Evolutionary conservation across 1,140 invertebrate species (phyloP).

Genomic region (Laupala kohalensis): DNA sequence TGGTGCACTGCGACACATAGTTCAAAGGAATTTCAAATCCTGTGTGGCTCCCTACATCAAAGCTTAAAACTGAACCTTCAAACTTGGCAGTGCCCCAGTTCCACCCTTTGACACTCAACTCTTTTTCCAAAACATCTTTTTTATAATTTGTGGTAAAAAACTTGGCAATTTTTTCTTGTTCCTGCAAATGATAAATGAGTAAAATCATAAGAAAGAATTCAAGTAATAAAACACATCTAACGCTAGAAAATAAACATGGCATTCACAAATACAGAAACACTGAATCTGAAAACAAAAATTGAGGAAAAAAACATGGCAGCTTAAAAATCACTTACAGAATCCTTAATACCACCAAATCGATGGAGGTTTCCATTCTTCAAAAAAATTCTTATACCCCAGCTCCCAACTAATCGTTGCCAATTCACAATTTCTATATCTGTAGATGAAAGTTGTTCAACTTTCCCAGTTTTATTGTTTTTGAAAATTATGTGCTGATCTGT

Average conservation of each 20-base stretch:
- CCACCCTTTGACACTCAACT: conserved; percentile 93
- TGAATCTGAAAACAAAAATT: neutral
- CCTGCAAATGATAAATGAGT: conserved; percentile 30
- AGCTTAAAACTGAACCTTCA: conserved; percentile 78
- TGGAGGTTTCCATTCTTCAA: conserved; percentile 82
- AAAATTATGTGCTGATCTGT: conserved; percentile 85
- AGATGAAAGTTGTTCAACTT: conserved; percentile 78
- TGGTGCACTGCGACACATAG: conserved; percentile 91
- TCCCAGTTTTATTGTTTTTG: conserved; percentile 93
- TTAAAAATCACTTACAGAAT: conserved; percentile 46
- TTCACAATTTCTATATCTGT: conserved; percentile 81
- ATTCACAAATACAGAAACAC: too few species aligned
- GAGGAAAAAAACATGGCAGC: neutral
- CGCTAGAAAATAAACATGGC: too few species aligned
- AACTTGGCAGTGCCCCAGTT: conserved; percentile 98
- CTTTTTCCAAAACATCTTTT: conserved; percentile 78
- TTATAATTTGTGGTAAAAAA: conserved; percentile 76
- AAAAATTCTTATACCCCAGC: conserved; percentile 79
- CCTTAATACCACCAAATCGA: conserved; percentile 88
- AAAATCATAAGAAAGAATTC: conserved; percentile 15
- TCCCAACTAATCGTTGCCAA: conserved; percentile 83
- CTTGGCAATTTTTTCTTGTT: conserved; percentile 71
- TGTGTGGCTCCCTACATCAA: conserved; percentile 77
- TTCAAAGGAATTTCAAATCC: conserved; percentile 94
- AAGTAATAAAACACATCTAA: too few species aligned